Percentiles rank a stretch among this genome's conserved stretches.
These are phyloP conservation scores for Drosophila rellima DNA, from an alignment of 2,888 invertebrate species.

Conservation along the genomic window DNA sequence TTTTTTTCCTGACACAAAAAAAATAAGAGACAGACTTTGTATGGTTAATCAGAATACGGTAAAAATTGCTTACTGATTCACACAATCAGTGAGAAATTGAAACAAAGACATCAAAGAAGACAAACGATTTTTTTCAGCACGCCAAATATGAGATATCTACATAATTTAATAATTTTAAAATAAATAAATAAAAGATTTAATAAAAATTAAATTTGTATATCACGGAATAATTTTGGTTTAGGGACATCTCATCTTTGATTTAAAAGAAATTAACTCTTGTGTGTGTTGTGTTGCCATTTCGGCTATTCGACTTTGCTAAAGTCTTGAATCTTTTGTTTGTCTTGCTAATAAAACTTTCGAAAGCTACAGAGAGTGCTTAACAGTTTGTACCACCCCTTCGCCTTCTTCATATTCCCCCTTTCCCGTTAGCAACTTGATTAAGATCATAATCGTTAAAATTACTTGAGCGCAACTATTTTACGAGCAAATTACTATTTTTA, in stretches of 20 bases:
- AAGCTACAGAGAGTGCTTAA: slow-evolving; percentile 29
- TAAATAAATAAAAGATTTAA: neutral
- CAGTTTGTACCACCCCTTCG: slow-evolving; percentile 5
- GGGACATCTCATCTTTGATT: neutral
- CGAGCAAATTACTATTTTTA: slow-evolving; percentile 77
- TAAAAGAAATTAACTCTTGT: neutral
- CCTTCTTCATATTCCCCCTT: neutral
- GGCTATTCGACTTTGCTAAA: neutral
- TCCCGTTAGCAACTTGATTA: slow-evolving; percentile 67
- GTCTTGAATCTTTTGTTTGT: slow-evolving; percentile 5
- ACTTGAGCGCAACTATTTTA: slow-evolving; percentile 81
- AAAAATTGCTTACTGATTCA: neutral
- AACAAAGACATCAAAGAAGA: too few relatives aligned
- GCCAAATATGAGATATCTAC: too few relatives aligned
- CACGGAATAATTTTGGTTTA: neutral
- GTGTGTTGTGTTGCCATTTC: neutral
- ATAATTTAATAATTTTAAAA: neutral
- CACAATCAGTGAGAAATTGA: neutral
- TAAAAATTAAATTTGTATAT: neutral
- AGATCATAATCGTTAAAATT: slow-evolving; percentile 82
- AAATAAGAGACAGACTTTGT: neutral
- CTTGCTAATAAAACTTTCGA: slow-evolving; percentile 24
- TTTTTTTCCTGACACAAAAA: neutral
- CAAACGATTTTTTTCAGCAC: too few relatives aligned
- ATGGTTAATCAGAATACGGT: slow-evolving; percentile 6